These are phyloP conservation scores for Sarcophaga subvicina DNA, from an alignment of 2,888 invertebrate genomes.

Conservation along the genomic window DNA sequence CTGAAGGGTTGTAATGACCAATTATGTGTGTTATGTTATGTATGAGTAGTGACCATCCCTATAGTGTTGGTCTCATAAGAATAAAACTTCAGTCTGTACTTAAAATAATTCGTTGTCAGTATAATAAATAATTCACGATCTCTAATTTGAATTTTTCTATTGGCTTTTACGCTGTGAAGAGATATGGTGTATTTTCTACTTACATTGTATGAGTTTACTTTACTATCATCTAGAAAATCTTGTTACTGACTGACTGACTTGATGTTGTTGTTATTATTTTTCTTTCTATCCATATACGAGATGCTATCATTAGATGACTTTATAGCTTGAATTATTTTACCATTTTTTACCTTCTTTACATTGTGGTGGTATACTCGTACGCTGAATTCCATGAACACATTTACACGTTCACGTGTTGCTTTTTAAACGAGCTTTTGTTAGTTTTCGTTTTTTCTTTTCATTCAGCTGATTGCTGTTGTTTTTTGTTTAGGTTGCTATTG, in stretches of 20 bases:
- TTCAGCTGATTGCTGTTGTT: not conserved
- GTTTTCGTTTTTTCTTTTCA: not conserved
- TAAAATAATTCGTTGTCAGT: too few relatives aligned
- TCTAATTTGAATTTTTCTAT: not conserved
- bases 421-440: not conserved
- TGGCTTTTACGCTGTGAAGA: not conserved
- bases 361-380: not conserved
- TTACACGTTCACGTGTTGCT: not conserved
- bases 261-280: conserved; percentile 33
- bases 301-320: conserved; percentile 69
- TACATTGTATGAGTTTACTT: conserved; percentile 45
- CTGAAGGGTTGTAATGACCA: too few relatives aligned
- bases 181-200: conserved; percentile 28
- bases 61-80: too few relatives aligned
- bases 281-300: conserved; percentile 36
- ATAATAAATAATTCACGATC: too few relatives aligned
- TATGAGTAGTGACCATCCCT: too few relatives aligned
- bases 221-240: conserved; percentile 54
- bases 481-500: too few relatives aligned
- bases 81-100: too few relatives aligned
- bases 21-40: too few relatives aligned
- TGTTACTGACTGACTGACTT: conserved; percentile 37
- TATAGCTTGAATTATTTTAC: conserved; percentile 70
- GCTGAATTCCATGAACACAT: not conserved
- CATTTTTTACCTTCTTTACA: conserved; percentile 53